phyloP scores from a whole-genome alignment of 2,797 vertebrate genomes.

The Melanotaenia parkinsoni region DNA sequence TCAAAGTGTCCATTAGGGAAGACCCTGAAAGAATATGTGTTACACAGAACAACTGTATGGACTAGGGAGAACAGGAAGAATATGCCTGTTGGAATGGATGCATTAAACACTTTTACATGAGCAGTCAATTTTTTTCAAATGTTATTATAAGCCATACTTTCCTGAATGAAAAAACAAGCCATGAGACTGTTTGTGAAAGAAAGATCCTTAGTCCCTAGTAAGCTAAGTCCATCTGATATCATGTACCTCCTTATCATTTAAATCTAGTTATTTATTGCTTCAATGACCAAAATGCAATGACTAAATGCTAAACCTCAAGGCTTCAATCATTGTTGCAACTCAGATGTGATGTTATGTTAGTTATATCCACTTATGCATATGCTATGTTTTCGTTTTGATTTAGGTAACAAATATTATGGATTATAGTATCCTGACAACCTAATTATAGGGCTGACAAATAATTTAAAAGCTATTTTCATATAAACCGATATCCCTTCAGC shows the following conservation, averaged over 20 bases:
- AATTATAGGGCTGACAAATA: not conserved
- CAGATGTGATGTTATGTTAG: not conserved
- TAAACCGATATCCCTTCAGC: not conserved
- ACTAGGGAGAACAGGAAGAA: no score
- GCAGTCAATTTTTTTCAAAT: not conserved
- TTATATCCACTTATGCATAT: not conserved
- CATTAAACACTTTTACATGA: not conserved
- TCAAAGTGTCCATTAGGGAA: not conserved
- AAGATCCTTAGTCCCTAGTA: not conserved
- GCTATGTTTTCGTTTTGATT: not conserved
- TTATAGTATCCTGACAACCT: not conserved
- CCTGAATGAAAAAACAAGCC: not conserved
- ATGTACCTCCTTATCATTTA: not conserved
- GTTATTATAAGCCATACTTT: not conserved
- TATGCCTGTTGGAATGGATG: no score
- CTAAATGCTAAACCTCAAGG: not conserved
- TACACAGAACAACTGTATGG: not conserved
- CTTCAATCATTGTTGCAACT: no score
- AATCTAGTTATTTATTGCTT: not conserved
- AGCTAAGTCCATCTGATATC: not conserved
- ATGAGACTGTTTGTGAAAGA: not conserved
- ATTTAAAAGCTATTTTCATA: not conserved
- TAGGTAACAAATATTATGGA: not conserved
- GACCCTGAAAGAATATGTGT: not conserved
- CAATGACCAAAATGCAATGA: not conserved